Evolutionary conservation across 2,888 invertebrate species (phyloP).

Genomic region (Troides oblongomaculatus): DNA sequence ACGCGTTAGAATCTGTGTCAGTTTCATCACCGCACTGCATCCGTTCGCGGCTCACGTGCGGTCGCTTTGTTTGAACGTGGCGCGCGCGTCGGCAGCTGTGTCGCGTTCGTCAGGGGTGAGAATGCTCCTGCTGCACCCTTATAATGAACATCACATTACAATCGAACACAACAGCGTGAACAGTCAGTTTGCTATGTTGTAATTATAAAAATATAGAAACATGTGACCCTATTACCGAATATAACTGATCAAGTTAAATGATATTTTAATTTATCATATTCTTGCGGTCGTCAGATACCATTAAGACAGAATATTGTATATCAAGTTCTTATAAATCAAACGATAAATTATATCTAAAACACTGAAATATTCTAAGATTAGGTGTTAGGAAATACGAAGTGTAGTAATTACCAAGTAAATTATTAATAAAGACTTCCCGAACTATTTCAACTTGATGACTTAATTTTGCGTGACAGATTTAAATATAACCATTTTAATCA

Average conservation of each 20-base stretch:
- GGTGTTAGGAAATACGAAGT: too few relatives aligned
- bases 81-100: constrained; percentile 33
- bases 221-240: too few relatives aligned
- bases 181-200: constrained; percentile 7
- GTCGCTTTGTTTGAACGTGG: constrained; percentile 32
- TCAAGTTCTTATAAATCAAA: too few relatives aligned
- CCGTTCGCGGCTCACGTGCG: constrained; percentile 63
- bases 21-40: constrained; percentile 76
- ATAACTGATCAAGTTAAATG: too few relatives aligned
- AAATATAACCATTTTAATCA: neutral
- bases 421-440: too few relatives aligned
- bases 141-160: constrained; percentile 28
- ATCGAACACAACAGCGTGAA: constrained; percentile 30
- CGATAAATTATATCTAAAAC: too few relatives aligned
- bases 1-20: constrained; percentile 79
- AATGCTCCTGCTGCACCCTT: constrained; percentile 33
- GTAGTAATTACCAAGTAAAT: too few relatives aligned
- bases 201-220: too few relatives aligned
- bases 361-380: too few relatives aligned
- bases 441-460: neutral
- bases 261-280: too few relatives aligned
- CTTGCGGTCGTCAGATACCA: too few relatives aligned
- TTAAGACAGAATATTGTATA: too few relatives aligned
- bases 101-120: constrained; percentile 35
- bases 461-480: neutral